phyloP scores from a whole-genome alignment of 2,888 invertebrate species.

The Diarsia rubi region DNA sequence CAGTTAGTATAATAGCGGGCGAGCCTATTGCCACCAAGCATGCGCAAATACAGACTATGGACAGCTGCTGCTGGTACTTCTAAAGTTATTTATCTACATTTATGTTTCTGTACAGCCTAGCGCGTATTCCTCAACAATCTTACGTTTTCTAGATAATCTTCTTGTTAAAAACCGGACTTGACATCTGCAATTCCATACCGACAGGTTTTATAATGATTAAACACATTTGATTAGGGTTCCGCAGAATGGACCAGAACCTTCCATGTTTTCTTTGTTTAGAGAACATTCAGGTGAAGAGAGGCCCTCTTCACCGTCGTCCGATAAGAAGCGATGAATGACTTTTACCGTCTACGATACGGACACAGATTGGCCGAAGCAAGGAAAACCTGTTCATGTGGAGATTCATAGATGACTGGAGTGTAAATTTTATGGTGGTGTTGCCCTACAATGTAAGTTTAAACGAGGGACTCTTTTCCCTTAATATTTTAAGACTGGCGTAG shows the following conservation, averaged over 20 bases:
- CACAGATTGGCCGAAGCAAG: too few species aligned
- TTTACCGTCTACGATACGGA: background rate
- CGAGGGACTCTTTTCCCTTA: too few species aligned
- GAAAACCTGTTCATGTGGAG: too few species aligned
- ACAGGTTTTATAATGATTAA: conserved; percentile 54
- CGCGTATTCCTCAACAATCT: background rate
- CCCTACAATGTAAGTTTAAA: too few species aligned
- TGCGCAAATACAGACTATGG: background rate
- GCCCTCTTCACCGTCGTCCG: background rate
- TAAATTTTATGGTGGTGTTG: too few species aligned
- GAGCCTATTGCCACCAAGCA: background rate
- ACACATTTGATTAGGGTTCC: conserved; percentile 51
- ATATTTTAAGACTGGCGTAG: too few species aligned
- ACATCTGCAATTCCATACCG: conserved; percentile 40
- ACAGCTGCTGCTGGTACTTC: background rate
- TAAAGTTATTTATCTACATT: conserved; percentile 7
- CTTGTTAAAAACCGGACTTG: conserved; percentile 42
- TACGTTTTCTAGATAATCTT: conserved; percentile 6
- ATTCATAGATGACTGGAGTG: too few species aligned
- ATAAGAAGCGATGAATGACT: background rate
- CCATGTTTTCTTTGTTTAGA: background rate
- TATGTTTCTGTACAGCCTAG: background rate
- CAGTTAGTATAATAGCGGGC: background rate
- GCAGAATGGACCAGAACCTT: background rate
- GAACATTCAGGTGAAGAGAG: too few species aligned